A percentile compares a stretch with the other conserved stretches of the same genome.
Evolutionary conservation across 2,888 invertebrate species (phyloP).

Genomic region (Ormyrus rosae): DNA sequence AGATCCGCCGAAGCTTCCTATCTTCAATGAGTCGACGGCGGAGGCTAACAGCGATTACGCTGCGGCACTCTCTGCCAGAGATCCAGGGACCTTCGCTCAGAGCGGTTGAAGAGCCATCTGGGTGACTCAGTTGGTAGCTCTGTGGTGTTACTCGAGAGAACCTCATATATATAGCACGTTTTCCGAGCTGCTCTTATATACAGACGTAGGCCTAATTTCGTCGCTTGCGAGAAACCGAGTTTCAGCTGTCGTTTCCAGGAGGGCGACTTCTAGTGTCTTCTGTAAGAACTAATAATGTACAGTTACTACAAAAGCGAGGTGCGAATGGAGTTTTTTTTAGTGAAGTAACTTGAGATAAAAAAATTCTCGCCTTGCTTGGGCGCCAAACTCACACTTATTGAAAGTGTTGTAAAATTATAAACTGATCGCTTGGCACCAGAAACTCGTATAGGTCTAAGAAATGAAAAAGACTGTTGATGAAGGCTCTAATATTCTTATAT

Average conservation of each 20-base stretch:
- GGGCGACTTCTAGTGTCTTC: no score
- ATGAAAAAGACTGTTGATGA: constrained; percentile 90
- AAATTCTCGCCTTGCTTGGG: no score
- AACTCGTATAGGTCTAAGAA: constrained; percentile 95
- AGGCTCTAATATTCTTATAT: constrained; percentile 96
- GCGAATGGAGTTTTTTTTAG: no score
- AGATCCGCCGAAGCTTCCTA: constrained; percentile 36
- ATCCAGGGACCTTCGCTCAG: constrained; percentile 53
- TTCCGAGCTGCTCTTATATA: constrained; percentile 20
- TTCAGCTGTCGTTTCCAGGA: no score
- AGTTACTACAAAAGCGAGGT: no score
- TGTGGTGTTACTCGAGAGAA: constrained; percentile 47
- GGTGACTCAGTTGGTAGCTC: constrained; percentile 34
- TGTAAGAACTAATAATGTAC: no score
- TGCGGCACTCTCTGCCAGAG: constrained; percentile 49
- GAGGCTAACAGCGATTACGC: constrained; percentile 46
- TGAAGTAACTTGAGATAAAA: no score
- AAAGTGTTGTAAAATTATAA: constrained; percentile 96
- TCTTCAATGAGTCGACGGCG: constrained; percentile 31
- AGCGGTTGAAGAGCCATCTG: constrained; percentile 25
- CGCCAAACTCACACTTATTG: constrained; percentile 78
- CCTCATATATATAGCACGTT: not conserved
- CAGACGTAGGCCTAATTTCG: not conserved
- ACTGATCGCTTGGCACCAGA: constrained; percentile 95
- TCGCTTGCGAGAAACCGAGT: constrained; percentile 35